Evolutionary conservation across 64 coral and sea anemone genomes (phyloP).

Genomic region (Dendrophyllia cribrosa): DNA sequence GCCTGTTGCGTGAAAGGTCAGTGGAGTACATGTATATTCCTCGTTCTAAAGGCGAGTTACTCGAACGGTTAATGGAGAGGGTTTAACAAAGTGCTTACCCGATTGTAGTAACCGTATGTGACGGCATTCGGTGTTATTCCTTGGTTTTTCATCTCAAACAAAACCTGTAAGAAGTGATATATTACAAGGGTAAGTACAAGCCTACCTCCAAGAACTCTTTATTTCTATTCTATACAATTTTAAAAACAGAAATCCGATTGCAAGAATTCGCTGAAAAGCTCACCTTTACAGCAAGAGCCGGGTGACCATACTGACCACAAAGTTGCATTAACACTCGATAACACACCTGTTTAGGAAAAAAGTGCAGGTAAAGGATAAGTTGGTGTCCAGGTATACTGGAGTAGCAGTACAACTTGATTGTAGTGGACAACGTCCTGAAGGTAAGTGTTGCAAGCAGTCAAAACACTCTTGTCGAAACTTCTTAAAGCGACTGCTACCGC

Average conservation of each 20-base stretch:
- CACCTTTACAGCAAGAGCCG: constrained; percentile 97
- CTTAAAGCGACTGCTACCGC: too few species aligned
- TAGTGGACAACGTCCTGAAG: too few species aligned
- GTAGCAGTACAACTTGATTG: too few species aligned
- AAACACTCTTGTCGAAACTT: too few species aligned
- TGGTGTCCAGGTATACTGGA: too few species aligned
- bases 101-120: constrained; percentile 93
- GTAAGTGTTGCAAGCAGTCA: too few species aligned
- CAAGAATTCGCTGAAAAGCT: neutral
- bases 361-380: neutral
- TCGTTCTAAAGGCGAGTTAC: too few species aligned
- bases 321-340: constrained; percentile 96
- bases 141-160: constrained; percentile 97
- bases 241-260: neutral
- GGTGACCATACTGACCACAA: constrained; percentile 98
- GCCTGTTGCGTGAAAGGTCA: too few species aligned
- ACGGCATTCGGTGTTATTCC: constrained; percentile 93
- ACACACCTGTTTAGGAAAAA: constrained; percentile 75
- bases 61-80: too few species aligned
- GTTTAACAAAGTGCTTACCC: constrained; percentile 37
- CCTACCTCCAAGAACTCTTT: too few species aligned
- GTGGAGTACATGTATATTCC: too few species aligned
- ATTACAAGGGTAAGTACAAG: neutral
- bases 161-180: constrained; percentile 60
- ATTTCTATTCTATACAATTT: too few species aligned